Base-by-base conservation (phyloP, 2,888 invertebrate species). In the Hirtodrosophila duncani region DNA sequence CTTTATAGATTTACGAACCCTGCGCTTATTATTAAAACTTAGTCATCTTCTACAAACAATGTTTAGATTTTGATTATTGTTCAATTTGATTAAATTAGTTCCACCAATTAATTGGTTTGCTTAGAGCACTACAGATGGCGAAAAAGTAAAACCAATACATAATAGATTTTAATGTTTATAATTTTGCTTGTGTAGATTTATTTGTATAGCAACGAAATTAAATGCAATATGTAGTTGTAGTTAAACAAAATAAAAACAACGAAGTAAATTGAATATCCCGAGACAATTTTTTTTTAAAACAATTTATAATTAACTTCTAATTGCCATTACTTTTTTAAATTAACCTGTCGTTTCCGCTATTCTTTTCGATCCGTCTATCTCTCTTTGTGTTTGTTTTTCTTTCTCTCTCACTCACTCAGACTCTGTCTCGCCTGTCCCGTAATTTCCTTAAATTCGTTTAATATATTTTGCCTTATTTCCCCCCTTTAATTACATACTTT, bases 141-240 rank as follows among this genome's bases (percentile, higher is more conserved):
- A 46, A 17, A 41, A 41, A 20, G 41, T 21, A 26, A 14, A 27
- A 20, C 6, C 6, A 23, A 45, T 45, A 8, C 34, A 41, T 34
- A 10, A 26, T 49, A 41, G 23, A 21, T 41, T 31, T 49, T 52
- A 26, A 49, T 74, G 63, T 83, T 65, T 59, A 65, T n/a, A 52
- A 56, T 81, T 83, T 72, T 84, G 85, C 85, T 84, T 84, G 85
- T 80, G 84, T 85, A 85, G 84, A 78, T 68, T 72, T 75, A 70
- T 64, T 79, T 83, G 71, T 82, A 71, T 63, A 72, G 69, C 68
- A 71, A 70, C 55, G 50, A 72, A n/a, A 62, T 75, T 67, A 69
- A 72, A 72, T 62, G 69, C 71, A 79, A 81, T 77, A 71, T 66
- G 83, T 68, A 67, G 57, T 58, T 63, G 81, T 83, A 83, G 78